Evolutionary conservation across 2,888 invertebrate genomes (phyloP), one percentile per base, ranked within the genome.

Genomic region (Hydriomena furcata): DNA sequence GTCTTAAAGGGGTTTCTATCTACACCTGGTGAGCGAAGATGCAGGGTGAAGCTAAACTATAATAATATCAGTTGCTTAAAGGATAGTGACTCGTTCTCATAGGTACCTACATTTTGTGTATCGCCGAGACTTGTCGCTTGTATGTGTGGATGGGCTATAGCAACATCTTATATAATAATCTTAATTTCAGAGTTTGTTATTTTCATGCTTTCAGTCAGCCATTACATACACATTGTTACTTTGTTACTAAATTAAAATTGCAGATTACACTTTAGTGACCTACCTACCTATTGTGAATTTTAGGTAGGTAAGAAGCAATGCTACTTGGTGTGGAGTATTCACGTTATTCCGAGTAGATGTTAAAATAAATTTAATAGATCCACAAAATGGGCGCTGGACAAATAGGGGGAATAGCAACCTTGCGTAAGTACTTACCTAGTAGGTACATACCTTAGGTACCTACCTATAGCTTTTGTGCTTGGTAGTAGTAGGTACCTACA

Each of bases 351-450:
- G 2, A 30, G 36, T 30, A 28, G 4, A 25, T 27, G 6, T 21
- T 40, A 11, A 5, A 35, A 12, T 27, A n/a, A 41, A 13, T 7
- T 7, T 7, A 1, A 13, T 10, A 24, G 1, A 8, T 12, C 34
- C 5, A 10, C 23, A 70, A 67, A 51, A 79, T 81, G 80, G 80
- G 80, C 12, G 80, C 79, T 7, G 79, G 79, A 2, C 80, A 81
- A 66, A 76, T 81, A 52, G 80, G 80, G 44, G 80, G 79, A 28
- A 71, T 80, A 34, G 76, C 79, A 8, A 74, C 78, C 3, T 54
- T 80, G 50, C 52, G 79, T 79, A 73, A 73, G 51, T 46, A 24
- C 4, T 17, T n/a, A n/a, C n/a, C n/a, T n/a, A n/a, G n/a, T n/a
- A n/a, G n/a, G n/a, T n/a, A n/a, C n/a, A n/a, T n/a, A n/a, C n/a